Conservation (phyloP, 2,888 invertebrate species). For the Drosophila histrio region DNA sequence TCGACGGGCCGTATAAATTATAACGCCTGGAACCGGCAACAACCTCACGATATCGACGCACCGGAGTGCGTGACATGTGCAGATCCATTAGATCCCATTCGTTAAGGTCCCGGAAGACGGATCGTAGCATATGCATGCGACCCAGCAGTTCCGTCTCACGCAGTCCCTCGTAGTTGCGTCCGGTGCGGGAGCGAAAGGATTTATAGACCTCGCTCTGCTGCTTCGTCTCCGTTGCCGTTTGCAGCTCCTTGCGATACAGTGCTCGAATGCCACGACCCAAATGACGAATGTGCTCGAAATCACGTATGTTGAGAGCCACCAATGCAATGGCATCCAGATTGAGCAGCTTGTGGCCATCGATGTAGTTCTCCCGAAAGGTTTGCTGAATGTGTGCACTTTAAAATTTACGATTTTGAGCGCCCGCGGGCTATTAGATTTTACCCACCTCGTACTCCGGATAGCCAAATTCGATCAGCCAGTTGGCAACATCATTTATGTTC, state of each 20-base stretch:
- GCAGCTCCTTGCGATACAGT: slow-evolving; percentile 84
- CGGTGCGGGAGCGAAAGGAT: slow-evolving; percentile 85
- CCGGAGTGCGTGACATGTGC: slow-evolving; percentile 65
- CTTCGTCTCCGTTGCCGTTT: slow-evolving; percentile 71
- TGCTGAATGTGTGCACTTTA: slow-evolving; percentile 68
- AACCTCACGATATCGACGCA: slow-evolving; percentile 58
- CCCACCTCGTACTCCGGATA: slow-evolving; percentile 85
- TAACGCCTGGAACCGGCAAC: slow-evolving; percentile 64
- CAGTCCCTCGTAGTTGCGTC: slow-evolving; percentile 85
- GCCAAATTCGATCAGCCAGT: slow-evolving; percentile 85
- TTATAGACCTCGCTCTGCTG: slow-evolving; percentile 85
- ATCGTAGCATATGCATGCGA: slow-evolving; percentile 85
- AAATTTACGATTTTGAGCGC: background rate
- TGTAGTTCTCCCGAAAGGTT: slow-evolving; percentile 84
- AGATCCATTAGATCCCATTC: slow-evolving; percentile 85
- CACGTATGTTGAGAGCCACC: slow-evolving; percentile 85
- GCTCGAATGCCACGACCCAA: slow-evolving; percentile 82
- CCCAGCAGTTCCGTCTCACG: slow-evolving; percentile 85
- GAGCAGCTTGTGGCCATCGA: slow-evolving; percentile 84
- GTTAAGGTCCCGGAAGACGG: slow-evolving; percentile 83
- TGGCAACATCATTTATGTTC: slow-evolving; percentile 84
- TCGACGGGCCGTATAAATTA: slow-evolving; percentile 56
- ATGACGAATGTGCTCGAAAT: slow-evolving; percentile 84
- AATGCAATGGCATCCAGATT: slow-evolving; percentile 85
- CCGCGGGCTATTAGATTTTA: rapidly evolving